phyloP scores from a whole-genome alignment of 2,797 vertebrate genomes.

The Eospalax fontanierii region DNA sequence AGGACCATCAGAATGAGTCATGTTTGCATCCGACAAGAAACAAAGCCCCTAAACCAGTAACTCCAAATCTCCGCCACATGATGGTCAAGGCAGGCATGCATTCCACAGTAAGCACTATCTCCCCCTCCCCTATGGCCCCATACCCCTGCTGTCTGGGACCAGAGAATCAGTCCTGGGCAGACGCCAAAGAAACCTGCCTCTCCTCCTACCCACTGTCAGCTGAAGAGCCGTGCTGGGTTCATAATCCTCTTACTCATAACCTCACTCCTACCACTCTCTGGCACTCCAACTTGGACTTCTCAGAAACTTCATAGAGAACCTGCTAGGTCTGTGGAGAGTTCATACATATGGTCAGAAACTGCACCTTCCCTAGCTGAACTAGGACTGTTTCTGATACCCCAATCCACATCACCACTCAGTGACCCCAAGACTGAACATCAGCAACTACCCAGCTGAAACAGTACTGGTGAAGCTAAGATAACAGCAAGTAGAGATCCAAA shows the following conservation, averaged over 20 bases:
- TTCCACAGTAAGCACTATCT: not conserved
- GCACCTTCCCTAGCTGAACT: not conserved
- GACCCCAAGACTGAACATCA: not conserved
- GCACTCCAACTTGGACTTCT: not conserved
- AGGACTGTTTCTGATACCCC: not conserved
- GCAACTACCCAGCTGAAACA: not conserved
- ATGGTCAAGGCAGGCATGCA: not conserved
- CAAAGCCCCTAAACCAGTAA: not conserved
- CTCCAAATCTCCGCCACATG: not conserved
- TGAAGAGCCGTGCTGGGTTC: not conserved
- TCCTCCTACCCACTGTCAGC: not conserved
- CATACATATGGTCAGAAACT: not conserved
- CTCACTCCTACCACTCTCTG: not conserved
- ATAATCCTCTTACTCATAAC: not conserved
- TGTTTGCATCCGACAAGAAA: not conserved
- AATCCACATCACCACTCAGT: not conserved
- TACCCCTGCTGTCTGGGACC: too few species aligned
- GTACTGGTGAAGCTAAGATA: not conserved
- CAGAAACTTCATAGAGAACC: not conserved
- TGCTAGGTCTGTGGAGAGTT: not conserved
- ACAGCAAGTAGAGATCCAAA: not conserved
- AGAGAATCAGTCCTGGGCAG: not conserved
- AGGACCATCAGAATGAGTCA: not conserved
- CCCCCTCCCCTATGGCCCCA: not conserved
- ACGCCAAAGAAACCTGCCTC: not conserved